Base-by-base conservation (phyloP, 2,888 invertebrate species). In the Brachypterus glaber region DNA sequence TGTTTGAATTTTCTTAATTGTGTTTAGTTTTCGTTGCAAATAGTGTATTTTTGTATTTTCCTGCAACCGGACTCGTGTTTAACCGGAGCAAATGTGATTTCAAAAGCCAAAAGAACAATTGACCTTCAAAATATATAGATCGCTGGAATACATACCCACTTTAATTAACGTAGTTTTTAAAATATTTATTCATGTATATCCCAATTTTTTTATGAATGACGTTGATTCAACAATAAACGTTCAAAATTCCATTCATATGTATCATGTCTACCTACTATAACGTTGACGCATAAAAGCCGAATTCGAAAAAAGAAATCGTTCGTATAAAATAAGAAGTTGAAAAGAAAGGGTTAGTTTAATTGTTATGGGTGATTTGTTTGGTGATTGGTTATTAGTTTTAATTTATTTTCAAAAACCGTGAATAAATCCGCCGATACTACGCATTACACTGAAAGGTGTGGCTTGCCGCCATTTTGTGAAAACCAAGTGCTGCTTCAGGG, bases 401-500 rank as follows among this genome's bases (percentile, higher is more conserved):
- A n/a, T n/a, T n/a, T n/a, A n/a, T 41, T 39, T 37, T 27, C 17
- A 11, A 33, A 43, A 45, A 38, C 26, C 30, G 25, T 32, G n/a
- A n/a, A n/a, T n/a, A n/a, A n/a, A n/a, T n/a, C n/a, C n/a, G n/a
- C n/a, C 18, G 25, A 35, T 53, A 55, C 59, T 60, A 58, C 61
- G 62, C 60, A 61, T 62, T 60, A 58, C 45, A 49, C 46, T 40
- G 47, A 59, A 60, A 64, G 64, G 64, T 64, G 64, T 64, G 64
- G 64, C 63, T 48, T 52, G 59, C 53, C 63, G 64, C 64, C 64
- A 64, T 64, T 57, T 64, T 64, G 64, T 57, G 53, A 57, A 53
- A 48, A 49, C n/a, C n/a, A n/a, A n/a, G n/a, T n/a, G n/a, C n/a
- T n/a, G n/a, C n/a, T n/a, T n/a, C n/a, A n/a, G n/a, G n/a, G n/a